Base-by-base conservation (phyloP, 2,797 vertebrate genomes). In the Mustela erminea region DNA sequence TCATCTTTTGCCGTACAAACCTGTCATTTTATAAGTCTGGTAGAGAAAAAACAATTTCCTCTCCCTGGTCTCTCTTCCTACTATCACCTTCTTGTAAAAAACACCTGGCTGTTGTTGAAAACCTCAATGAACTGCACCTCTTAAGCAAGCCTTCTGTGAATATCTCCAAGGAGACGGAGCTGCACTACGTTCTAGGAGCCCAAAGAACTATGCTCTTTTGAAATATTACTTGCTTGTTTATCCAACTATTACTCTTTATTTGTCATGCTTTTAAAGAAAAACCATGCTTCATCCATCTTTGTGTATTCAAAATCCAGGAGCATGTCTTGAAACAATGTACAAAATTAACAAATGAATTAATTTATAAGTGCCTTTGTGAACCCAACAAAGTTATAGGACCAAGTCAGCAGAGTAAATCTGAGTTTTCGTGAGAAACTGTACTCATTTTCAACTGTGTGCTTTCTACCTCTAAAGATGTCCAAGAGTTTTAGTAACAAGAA, bases 171-270 rank as follows among this genome's bases (percentile, higher is more conserved):
- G 20, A 64, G n/a, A 85, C 29, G n/a, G 0, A 93, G 23, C 11
- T 43, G 20, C 5, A 27, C 66, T 86, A n/a, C 9, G 20, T 80
- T 49, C 23, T 49, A 58, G 13, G 10, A n/a, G 13, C 60, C 62
- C 80, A 72, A 1, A 92, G 43, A 74, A 88, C 21, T 10, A 32
- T 17, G 72, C 52, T 2, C 93, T 29, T 89, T 68, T 72, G 52
- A 96, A 93, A 43, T 35, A 90, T 32, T 75, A 80, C 6, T 87
- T 58, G 38, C 27, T 91, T 54, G 15, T 86, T 85, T 93, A 77
- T 2, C 60, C 12, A 58, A 43, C 3, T 56, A 92, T 87, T 93
- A 77, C 5, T 23, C 20, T 46, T 88, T 86, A 41, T 27, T 58
- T 23, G 70, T 18, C 9, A 35, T 83, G 5, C 41, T 90, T 21